Evolutionary conservation across 1,140 invertebrate genomes (phyloP).

Genomic region (Brachionus sp.): DNA sequence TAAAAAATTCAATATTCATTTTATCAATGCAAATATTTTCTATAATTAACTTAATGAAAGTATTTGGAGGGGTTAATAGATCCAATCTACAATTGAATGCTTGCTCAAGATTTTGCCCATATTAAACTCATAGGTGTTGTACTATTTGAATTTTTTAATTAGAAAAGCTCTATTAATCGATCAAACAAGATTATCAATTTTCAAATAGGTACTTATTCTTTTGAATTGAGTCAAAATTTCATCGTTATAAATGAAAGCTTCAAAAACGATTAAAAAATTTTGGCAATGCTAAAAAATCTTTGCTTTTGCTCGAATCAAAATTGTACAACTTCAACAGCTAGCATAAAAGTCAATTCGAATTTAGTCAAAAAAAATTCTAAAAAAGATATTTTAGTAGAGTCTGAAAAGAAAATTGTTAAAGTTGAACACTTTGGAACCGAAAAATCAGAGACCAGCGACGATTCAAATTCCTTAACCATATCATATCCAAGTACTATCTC

Average conservation of each 20-base stretch:
- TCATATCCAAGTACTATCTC: constrained; percentile 13
- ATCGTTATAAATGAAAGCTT: constrained; percentile 19
- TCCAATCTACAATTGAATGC: background rate
- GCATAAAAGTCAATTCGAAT: background rate
- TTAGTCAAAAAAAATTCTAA: background rate
- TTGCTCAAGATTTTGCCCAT: background rate
- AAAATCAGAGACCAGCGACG: background rate
- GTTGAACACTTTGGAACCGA: background rate
- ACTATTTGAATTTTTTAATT: constrained; percentile 20
- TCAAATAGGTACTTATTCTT: background rate
- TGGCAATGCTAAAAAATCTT: constrained; percentile 45
- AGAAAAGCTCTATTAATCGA: background rate
- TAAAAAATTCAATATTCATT: background rate
- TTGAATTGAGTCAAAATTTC: background rate
- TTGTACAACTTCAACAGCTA: constrained; percentile 20
- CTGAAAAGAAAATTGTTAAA: background rate
- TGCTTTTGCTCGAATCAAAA: constrained; percentile 26
- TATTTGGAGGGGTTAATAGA: background rate
- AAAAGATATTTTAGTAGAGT: background rate
- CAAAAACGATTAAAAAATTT: background rate
- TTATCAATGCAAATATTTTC: background rate
- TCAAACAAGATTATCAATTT: constrained; percentile 1
- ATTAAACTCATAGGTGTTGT: background rate
- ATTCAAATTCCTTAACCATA: background rate
- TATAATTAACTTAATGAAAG: constrained; percentile 1